Conservation (phyloP, 2,113 vertebrate genomes). For the Ptilorrhoa leucosticta region DNA sequence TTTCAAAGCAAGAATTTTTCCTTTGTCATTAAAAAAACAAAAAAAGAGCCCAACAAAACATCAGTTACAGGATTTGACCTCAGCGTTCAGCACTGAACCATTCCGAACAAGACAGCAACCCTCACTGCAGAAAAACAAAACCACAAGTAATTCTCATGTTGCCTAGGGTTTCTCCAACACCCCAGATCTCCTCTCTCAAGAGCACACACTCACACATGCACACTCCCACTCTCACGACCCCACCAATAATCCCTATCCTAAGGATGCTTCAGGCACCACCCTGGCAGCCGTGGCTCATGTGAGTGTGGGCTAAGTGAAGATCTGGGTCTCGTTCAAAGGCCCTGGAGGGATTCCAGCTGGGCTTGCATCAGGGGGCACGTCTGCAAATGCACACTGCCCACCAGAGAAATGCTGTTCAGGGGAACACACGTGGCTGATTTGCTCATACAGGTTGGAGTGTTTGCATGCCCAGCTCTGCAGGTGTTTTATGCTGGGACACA, state of each 20-base stretch:
- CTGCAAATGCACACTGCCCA: not conserved
- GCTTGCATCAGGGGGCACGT: not conserved
- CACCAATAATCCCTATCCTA: not conserved
- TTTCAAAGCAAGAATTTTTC: not conserved
- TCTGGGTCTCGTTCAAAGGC: not conserved
- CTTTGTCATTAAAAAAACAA: not conserved
- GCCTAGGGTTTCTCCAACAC: not conserved
- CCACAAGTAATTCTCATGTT: not conserved
- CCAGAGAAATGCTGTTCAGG: not conserved
- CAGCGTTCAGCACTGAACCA: not conserved
- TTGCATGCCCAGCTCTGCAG: not conserved
- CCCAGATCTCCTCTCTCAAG: not conserved
- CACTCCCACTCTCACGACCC: fast-evolving
- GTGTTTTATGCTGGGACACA: not conserved
- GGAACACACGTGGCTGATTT: not conserved
- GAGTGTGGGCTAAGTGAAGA: not conserved
- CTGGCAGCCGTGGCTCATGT: not conserved
- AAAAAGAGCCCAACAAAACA: not conserved
- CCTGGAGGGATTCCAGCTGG: not conserved
- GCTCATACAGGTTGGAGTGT: not conserved
- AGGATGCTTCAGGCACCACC: not conserved
- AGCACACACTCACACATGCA: not conserved
- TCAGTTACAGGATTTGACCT: not conserved
- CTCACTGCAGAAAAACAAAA: not conserved
- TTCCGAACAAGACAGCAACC: not conserved